Evolutionary conservation across 2,113 vertebrate genomes (phyloP).

Genomic region (Nibea coibor): DNA sequence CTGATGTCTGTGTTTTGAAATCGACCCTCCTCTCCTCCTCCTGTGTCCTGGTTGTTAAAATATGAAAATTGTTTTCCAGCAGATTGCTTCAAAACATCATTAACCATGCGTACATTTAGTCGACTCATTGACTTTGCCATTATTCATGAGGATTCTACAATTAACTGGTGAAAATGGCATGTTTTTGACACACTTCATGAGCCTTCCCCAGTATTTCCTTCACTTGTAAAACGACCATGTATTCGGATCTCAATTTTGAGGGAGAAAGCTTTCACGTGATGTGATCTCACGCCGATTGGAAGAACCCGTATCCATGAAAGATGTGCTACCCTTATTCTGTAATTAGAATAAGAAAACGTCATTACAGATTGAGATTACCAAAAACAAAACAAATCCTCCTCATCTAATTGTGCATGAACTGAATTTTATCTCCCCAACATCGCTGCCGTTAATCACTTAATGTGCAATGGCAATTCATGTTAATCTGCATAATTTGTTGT

Average conservation of each 20-base stretch:
- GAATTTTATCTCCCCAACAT: conserved; percentile 15
- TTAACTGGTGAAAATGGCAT: conserved; percentile 5
- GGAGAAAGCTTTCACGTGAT: neutral
- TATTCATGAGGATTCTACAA: conserved; percentile 43
- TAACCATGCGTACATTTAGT: conserved; percentile 44
- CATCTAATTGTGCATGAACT: conserved; percentile 14
- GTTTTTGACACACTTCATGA: neutral
- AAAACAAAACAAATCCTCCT: conserved; percentile 5
- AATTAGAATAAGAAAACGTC: conserved; percentile 32
- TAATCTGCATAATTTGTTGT: conserved; percentile 1
- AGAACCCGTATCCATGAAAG: neutral
- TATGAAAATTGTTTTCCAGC: conserved; percentile 45
- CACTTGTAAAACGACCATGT: too few relatives aligned
- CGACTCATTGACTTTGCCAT: conserved; percentile 30
- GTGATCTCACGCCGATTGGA: too few relatives aligned
- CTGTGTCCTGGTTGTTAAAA: conserved; percentile 51
- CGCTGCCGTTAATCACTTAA: conserved; percentile 20
- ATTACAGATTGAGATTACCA: conserved; percentile 20
- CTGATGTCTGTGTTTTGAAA: conserved; percentile 14
- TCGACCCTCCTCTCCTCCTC: conserved; percentile 14
- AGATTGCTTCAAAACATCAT: conserved; percentile 43
- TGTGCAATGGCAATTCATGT: conserved; percentile 6
- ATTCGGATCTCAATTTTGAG: neutral
- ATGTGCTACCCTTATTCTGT: conserved; percentile 3
- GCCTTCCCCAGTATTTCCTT: too few relatives aligned